Evolutionary conservation across 2,113 vertebrate genomes (phyloP), one percentile per base, ranked within the genome.

Genomic region (Microtus montanus): DNA sequence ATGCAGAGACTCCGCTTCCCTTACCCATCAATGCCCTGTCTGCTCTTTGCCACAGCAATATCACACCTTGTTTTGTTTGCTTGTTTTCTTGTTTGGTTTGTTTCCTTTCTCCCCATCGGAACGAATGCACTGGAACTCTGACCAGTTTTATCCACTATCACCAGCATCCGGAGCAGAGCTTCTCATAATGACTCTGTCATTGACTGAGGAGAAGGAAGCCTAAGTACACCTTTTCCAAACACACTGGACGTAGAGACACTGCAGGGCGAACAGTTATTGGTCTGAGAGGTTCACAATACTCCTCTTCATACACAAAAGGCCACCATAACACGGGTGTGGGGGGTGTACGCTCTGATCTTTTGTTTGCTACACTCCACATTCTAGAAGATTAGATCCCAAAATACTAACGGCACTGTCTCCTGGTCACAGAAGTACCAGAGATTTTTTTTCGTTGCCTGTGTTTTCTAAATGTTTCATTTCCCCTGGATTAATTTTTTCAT

Each of bases 381-480:
- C 35, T 80, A 30, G 26, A 73, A 63, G 41, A 7, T 54, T 52
- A 78, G 3, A 63, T 71, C 24, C 41, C 63, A 77, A 41, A 83
- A 58, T 54, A 4, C 41, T 75, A 68, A 35, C 8, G 11, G 24
- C 3, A 7, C 14, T 77, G 11, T 33, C 44, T 83, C 87, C 30
- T 6, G 8, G 52, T 64, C 85, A 63, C 35, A 84, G n/a, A 38
- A 92, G 66, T 68, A 73, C 0, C 30, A 24, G 41, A 79, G 52
- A 86, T 41, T 86, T n/a, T 78, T 91, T 89, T 89, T 87, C 63
- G 6, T 83, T 74, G 5, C 17, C 44, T 87, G 1, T 11, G 15
- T 70, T 82, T 95, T 82, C 73, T 38, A 93, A 93, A 52, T 75
- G 33, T 75, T 91, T 92, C 77, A 8, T 79, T 33, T 64, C 61